Conservation (phyloP, 2,888 invertebrate genomes). For the Coenonympha glycerion region DNA sequence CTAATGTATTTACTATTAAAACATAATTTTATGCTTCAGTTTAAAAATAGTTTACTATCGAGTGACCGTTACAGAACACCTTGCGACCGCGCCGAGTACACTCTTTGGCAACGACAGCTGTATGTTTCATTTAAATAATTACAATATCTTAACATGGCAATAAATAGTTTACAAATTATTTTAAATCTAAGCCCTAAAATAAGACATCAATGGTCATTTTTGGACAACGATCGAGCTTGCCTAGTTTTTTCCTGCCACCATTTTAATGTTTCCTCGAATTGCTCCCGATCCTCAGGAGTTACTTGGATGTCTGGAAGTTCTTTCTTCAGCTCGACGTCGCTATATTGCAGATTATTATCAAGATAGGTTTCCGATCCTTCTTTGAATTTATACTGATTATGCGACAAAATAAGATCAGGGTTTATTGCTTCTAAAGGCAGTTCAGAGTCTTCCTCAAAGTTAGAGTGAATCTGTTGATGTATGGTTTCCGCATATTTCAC, state of each 20-base stretch:
- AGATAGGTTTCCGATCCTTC: conserved; percentile 56
- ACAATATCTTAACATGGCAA: conserved; percentile 39
- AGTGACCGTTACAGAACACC: conserved; percentile 67
- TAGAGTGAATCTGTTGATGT: conserved; percentile 49
- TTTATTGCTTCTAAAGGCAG: conserved; percentile 50
- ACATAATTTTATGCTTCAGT: conserved; percentile 5
- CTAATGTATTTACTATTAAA: neutral
- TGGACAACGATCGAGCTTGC: conserved; percentile 46
- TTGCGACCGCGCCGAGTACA: conserved; percentile 58
- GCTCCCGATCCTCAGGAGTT: conserved; percentile 66
- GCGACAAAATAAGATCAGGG: conserved; percentile 49
- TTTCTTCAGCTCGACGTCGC: conserved; percentile 65
- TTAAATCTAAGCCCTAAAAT: conserved; percentile 22
- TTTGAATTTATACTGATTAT: conserved; percentile 54
- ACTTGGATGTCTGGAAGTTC: conserved; percentile 69
- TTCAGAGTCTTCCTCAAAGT: conserved; percentile 41
- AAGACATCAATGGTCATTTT: conserved; percentile 31
- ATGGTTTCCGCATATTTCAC: conserved; percentile 68
- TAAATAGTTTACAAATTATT: conserved; percentile 38
- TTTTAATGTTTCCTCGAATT: conserved; percentile 69
- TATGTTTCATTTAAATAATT: conserved; percentile 45
- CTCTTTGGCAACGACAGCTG: conserved; percentile 71
- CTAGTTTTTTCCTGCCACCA: conserved; percentile 74
- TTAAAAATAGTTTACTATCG: conserved; percentile 13
- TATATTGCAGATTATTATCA: conserved; percentile 58